Evolutionary conservation across 1,140 invertebrate species (phyloP).

Genomic region (Mylabris phalerata): DNA sequence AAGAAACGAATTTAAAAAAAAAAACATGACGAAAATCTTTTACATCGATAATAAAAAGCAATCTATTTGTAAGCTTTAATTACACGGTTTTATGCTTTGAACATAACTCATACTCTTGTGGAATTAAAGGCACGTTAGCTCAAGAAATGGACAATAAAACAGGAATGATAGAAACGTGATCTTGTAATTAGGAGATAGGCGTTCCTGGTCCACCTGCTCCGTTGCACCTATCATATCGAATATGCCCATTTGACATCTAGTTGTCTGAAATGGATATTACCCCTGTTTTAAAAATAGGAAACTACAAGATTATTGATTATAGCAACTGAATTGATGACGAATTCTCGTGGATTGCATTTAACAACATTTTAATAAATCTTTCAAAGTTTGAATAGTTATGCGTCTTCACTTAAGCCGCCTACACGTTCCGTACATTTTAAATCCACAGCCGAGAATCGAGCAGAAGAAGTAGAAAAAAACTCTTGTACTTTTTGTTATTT

Average conservation of each 20-base stretch:
- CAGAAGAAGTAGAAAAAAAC: no score
- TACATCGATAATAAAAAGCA: conserved; percentile 26
- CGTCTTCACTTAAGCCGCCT: no score
- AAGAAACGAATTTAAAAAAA: no score
- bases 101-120: conserved; percentile 24
- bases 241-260: neutral
- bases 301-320: no score
- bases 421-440: no score
- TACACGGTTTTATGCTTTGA: conserved; percentile 20
- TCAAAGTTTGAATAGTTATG: no score
- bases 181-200: conserved; percentile 33
- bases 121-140: conserved; percentile 26
- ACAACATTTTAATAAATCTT: no score
- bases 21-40: neutral
- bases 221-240: conserved; percentile 15
- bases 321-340: no score
- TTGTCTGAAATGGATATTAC: conserved; percentile 9
- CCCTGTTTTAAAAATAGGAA: neutral
- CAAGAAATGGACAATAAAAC: conserved; percentile 31
- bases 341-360: no score
- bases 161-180: conserved; percentile 38
- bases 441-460: no score
- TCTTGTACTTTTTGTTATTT: no score
- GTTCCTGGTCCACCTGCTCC: conserved; percentile 29
- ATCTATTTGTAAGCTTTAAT: conserved; percentile 29